These are phyloP conservation scores for Pinctada fucata DNA, from an alignment of 2,888 invertebrate genomes.

Conservation along the genomic window DNA sequence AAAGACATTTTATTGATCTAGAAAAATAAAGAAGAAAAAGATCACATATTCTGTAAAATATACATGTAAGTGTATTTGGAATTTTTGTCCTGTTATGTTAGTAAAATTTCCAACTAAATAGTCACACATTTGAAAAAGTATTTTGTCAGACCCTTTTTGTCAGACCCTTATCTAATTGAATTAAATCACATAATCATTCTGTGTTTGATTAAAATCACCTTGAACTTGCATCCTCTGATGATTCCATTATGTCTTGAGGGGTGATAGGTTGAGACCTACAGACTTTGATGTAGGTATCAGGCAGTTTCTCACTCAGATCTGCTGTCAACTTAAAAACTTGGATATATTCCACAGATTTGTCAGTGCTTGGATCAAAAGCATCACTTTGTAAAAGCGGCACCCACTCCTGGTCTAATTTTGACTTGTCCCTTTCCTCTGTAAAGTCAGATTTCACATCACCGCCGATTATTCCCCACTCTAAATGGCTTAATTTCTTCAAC, in stretches of 20 bases:
- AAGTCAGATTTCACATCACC: conserved; percentile 43
- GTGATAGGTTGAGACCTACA: conserved; percentile 39
- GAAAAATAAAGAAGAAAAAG: no score
- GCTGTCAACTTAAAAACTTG: conserved; percentile 54
- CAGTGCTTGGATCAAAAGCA: conserved; percentile 8
- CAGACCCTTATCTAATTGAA: no score
- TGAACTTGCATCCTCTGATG: no score
- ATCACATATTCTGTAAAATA: no score
- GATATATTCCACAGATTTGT: conserved; percentile 45
- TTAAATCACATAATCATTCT: no score
- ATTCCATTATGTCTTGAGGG: not conserved
- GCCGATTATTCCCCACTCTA: conserved; percentile 61
- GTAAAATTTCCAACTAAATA: no score
- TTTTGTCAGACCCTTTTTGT: no score
- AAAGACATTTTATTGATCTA: no score
- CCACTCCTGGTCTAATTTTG: conserved; percentile 38
- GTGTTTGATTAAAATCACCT: no score
- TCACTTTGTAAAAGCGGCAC: conserved; percentile 49
- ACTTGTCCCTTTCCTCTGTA: conserved; percentile 48
- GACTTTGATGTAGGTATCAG: conserved; percentile 52
- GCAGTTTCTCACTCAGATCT: conserved; percentile 48
- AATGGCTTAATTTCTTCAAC: conserved; percentile 44
- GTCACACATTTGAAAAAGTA: no score
- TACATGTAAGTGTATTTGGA: no score
- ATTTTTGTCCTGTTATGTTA: no score